Evolutionary conservation across 2,888 invertebrate genomes (phyloP), one percentile per base, ranked within the genome.

Genomic region (Altica lythri): DNA sequence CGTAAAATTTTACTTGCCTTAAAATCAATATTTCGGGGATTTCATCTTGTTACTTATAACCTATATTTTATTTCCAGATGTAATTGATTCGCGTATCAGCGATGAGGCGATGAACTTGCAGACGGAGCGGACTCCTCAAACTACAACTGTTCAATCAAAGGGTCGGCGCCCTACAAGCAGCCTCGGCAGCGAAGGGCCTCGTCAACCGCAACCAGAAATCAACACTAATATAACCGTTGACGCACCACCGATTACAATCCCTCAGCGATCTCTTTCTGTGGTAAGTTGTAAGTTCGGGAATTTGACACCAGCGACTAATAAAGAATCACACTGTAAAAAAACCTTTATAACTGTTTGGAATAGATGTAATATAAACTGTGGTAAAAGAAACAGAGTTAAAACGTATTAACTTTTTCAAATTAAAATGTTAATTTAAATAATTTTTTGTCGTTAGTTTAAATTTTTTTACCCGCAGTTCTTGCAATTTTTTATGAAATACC

Each of bases 61-160:
- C 5, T 18, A 6, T 2, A 12, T 42, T 16, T 45, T 14, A 13
- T 22, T 45, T 32, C 9, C 19, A 46, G 37, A 35, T n/a, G n/a
- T 14, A n/a, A 14, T 12, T 42, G 6, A n/a, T 27, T n/a, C 8
- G 1, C 16, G 8, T 16, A 25, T 27, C 49, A 19, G 44, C 40
- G 45, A 64, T 65, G 65, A 59, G 62, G 66, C 58, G 63, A 69
- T 69, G 69, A 70, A 63, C 64, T 64, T 66, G 51, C 19, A 37
- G 14, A 46, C 57, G 12, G 35, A 34, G 44, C 62, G 62, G 57
- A 57, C 60, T 53, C 63, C 66, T 44, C 63, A 60, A 44, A 64
- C 66, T 61, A 62, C 64, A 53, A 61, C 64, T 18, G 66, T 66
- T 56, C 65, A 67, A 49, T 59, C 57, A 46, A 67, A 67, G 60